Evolutionary conservation across 1,140 invertebrate species (phyloP).

Genomic region (Penaeus vannamei): DNA sequence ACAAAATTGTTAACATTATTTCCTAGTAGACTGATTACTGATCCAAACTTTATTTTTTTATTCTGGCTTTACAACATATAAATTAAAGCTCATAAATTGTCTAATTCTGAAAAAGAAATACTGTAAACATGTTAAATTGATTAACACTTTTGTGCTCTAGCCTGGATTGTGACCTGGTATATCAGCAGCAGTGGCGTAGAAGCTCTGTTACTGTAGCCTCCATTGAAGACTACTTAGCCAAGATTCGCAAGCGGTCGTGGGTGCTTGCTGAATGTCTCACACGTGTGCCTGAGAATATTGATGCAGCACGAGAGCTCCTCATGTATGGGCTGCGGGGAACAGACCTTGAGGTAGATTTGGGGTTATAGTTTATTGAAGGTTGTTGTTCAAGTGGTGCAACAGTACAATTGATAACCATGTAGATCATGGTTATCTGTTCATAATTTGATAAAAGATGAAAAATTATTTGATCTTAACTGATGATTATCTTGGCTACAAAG

Average conservation of each 20-base stretch:
- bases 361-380: background rate
- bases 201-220: slow-evolving; percentile 80
- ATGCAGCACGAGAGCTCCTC: slow-evolving; percentile 81
- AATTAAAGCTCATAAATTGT: too few relatives aligned
- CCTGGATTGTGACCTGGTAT: slow-evolving; percentile 85
- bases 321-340: slow-evolving; percentile 83
- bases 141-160: slow-evolving; percentile 25
- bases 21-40: too few relatives aligned
- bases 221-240: slow-evolving; percentile 84
- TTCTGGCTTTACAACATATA: too few relatives aligned
- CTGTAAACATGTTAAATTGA: background rate
- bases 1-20: too few relatives aligned
- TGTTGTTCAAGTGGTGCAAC: background rate
- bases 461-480: too few relatives aligned
- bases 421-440: too few relatives aligned
- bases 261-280: slow-evolving; percentile 86
- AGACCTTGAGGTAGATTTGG: slow-evolving; percentile 75
- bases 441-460: too few relatives aligned
- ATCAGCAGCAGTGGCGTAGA: slow-evolving; percentile 86
- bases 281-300: slow-evolving; percentile 81
- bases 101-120: too few relatives aligned
- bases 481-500: too few relatives aligned
- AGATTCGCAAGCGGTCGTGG: slow-evolving; percentile 86
- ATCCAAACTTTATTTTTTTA: too few relatives aligned
- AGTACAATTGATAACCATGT: too few relatives aligned